These are phyloP conservation scores for Encarsia formosa DNA, from an alignment of 2,888 invertebrate genomes.

Conservation along the genomic window DNA sequence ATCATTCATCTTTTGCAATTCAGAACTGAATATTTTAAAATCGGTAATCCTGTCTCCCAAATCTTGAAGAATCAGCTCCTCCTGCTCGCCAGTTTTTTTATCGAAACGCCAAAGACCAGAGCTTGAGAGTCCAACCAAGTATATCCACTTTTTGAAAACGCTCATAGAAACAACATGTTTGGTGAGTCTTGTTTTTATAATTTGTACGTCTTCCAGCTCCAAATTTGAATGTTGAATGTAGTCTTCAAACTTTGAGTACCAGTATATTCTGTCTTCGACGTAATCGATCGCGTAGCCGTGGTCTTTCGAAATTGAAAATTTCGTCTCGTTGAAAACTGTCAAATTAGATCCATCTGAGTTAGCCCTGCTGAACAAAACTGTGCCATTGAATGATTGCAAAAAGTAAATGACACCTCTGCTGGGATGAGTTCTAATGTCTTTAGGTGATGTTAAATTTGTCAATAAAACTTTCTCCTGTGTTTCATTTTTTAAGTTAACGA, in stretches of 20 bases:
- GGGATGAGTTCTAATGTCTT: constrained; percentile 9
- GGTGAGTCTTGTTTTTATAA: background rate
- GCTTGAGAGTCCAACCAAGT: constrained; percentile 1
- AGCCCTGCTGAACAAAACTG: constrained; percentile 3
- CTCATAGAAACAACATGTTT: constrained; percentile 5
- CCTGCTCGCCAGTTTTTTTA: constrained; percentile 5
- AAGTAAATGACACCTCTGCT: constrained; percentile 11
- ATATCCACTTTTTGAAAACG: constrained; percentile 15
- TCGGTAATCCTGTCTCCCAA: constrained; percentile 17
- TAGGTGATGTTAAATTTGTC: constrained; percentile 6
- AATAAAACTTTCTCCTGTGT: background rate
- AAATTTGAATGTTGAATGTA: constrained; percentile 9
- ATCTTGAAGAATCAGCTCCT: constrained; percentile 14
- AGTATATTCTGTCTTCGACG: constrained; percentile 12
- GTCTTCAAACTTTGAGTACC: constrained; percentile 9
- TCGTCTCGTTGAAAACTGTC: background rate
- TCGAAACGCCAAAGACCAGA: constrained; percentile 18
- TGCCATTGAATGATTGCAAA: constrained; percentile 6
- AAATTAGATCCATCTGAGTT: constrained; percentile 12
- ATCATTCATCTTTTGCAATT: background rate
- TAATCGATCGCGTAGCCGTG: constrained; percentile 15
- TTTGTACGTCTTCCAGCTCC: background rate
- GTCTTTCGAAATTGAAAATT: constrained; percentile 3
- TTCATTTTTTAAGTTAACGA: background rate
- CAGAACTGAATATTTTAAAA: constrained; percentile 7